Percentiles rank a stretch among this genome's conserved stretches.
Evolutionary conservation across 2,797 vertebrate genomes (phyloP).

Genomic region (Sphenopsis melanotis): DNA sequence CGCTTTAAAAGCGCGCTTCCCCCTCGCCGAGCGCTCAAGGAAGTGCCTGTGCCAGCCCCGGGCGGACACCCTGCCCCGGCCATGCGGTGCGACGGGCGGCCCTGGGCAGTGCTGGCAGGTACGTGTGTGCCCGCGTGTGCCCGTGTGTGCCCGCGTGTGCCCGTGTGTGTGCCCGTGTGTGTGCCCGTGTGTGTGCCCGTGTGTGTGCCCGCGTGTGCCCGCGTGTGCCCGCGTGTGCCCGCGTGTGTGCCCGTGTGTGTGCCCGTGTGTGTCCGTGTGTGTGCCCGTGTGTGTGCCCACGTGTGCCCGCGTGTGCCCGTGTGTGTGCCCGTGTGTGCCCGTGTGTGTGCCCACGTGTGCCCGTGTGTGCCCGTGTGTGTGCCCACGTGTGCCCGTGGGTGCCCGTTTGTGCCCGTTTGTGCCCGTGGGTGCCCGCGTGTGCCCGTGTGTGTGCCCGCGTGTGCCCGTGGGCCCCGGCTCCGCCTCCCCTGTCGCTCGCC

Average conservation of each 20-base stretch:
- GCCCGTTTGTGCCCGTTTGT: not conserved
- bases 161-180: too few relatives aligned
- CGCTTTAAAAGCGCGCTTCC: conserved; percentile 52
- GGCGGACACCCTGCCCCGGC: conserved; percentile 6
- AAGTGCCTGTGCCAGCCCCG: conserved; percentile 15
- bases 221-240: too few relatives aligned
- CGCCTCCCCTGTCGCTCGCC: not conserved
- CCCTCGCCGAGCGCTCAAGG: conserved; percentile 19
- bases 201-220: too few relatives aligned
- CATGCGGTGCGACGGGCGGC: conserved; percentile 45
- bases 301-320: too few relatives aligned
- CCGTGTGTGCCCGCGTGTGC: too few relatives aligned
- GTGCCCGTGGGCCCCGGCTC: too few relatives aligned
- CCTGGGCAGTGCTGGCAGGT: conserved; percentile 48
- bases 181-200: too few relatives aligned
- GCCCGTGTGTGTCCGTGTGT: not conserved
- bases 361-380: too few relatives aligned
- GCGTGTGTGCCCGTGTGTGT: not conserved
- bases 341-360: too few relatives aligned
- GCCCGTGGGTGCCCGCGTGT: too few relatives aligned
- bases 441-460: too few relatives aligned
- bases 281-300: not conserved
- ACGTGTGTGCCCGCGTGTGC: not conserved
- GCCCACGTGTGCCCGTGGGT: too few relatives aligned
- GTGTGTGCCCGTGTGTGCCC: not conserved